Evolutionary conservation across 1,140 invertebrate genomes (phyloP), one percentile per base, ranked within the genome.

Genomic region (Wiebesia pumilae): DNA sequence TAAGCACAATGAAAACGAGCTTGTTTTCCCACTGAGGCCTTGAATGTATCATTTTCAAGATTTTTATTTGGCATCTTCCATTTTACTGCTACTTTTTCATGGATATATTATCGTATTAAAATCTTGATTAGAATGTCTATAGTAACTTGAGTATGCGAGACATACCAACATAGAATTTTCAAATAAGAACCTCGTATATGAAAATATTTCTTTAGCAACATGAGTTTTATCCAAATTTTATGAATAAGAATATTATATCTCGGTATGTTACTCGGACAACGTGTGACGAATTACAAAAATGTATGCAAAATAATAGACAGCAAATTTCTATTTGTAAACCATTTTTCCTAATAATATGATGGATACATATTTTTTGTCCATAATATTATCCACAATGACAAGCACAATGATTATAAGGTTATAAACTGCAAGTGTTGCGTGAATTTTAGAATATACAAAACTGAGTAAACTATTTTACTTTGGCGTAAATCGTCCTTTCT

Each of bases 1-100:
- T 62, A 81, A 33, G 54, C 58, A 14, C 0, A n/a, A 79, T 24
- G 73, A 47, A 51, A 47, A 77, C 12, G n/a, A 79, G 47, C 47
- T 79, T 35, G 69, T 33, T 71, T 38, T 12, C 69, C 21, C 35
- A 38, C 30, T 4, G 30, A 24, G 4, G 30, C 12, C 27, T n/a
- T 24, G 38, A 30, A 33, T 84, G 16, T 77, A 40, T 62, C 71
- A 65, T 58, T 78, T 65, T 43, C 83, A 38, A 38, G 69, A 83
- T 83, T 83, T 82, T n/a, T 43, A 65, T 69, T 69, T 82, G 82
- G 33, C 69, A n/a, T 58, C 51, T 75, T 62, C 51, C 3, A 62
- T 24, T 58, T 83, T 71, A 65, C 77, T 35, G 47, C 16, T 19
- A 71, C 33, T 71, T 21, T 71, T 71, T 71, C 67, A 62, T 27